These are phyloP conservation scores for Stenolophus ochropezus DNA, from an alignment of 2,888 invertebrate genomes.

Conservation along the genomic window DNA sequence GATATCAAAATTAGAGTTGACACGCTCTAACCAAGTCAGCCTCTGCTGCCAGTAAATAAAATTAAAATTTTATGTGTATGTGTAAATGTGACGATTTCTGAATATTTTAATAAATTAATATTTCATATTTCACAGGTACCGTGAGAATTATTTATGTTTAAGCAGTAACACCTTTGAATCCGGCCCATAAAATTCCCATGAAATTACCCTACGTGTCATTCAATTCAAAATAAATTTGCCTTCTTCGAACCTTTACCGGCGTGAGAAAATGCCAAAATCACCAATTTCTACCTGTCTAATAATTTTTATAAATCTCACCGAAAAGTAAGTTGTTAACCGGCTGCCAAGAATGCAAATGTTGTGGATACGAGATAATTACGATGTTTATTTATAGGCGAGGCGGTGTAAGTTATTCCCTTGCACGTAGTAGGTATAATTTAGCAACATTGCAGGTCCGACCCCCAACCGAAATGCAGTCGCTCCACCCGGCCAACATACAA, in stretches of 20 bases:
- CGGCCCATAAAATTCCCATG: not conserved
- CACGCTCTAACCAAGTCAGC: no score
- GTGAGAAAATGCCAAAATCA: constrained; percentile 36
- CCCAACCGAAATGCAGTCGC: not conserved
- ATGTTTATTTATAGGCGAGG: constrained; percentile 27
- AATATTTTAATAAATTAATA: no score
- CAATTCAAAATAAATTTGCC: constrained; percentile 15
- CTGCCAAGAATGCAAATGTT: constrained; percentile 33
- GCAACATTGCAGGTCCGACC: constrained; percentile 12
- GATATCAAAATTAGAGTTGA: no score
- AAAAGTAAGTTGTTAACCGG: constrained; percentile 30
- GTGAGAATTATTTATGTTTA: not conserved
- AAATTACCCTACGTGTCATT: constrained; percentile 12
- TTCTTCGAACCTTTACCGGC: constrained; percentile 13
- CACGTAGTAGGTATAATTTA: constrained; percentile 25
- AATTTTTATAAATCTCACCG: constrained; percentile 27
- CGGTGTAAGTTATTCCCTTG: constrained; percentile 4
- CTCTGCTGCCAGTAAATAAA: no score
- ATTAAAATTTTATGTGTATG: no score
- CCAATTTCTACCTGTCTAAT: constrained; percentile 32
- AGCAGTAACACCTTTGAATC: not conserved
- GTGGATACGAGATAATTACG: constrained; percentile 38
- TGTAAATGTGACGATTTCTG: no score
- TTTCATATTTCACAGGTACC: not conserved
- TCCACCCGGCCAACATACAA: constrained; percentile 1